Evolutionary conservation across 2,113 vertebrate species (phyloP).

Genomic region (Caretta caretta): DNA sequence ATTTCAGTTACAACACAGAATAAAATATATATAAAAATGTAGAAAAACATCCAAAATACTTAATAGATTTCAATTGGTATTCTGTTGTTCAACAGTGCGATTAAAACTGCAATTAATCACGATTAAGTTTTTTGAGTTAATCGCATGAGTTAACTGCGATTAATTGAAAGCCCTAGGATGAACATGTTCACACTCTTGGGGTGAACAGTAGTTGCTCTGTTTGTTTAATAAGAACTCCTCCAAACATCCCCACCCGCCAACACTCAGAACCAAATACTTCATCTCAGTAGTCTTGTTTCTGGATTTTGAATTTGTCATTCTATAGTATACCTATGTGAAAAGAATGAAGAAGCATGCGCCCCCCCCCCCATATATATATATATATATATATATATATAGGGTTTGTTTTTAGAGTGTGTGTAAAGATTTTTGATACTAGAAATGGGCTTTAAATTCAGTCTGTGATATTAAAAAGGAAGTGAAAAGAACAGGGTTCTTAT

Average conservation of each 20-base stretch:
- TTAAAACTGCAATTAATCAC: too few species aligned
- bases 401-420: background rate
- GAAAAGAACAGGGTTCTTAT: background rate
- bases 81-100: too few species aligned
- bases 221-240: background rate
- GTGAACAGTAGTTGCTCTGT: background rate
- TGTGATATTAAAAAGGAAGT: background rate
- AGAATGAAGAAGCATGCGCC: background rate
- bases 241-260: background rate
- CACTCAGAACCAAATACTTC: background rate
- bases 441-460: background rate
- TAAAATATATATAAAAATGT: too few species aligned
- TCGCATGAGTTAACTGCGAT: too few species aligned
- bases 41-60: too few species aligned
- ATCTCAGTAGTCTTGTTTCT: background rate
- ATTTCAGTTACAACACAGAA: too few species aligned
- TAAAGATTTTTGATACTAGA: background rate
- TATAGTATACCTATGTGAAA: background rate
- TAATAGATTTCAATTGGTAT: too few species aligned
- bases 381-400: too few species aligned
- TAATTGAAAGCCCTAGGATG: too few species aligned
- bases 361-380: too few species aligned
- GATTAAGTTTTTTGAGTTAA: too few species aligned
- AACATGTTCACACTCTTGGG: accelerated
- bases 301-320: background rate